Percentiles rank a stretch among this genome's conserved stretches.
These are phyloP conservation scores for Lepidocyrtoides sp. DNA, from an alignment of 2,888 invertebrate species.

Conservation along the genomic window DNA sequence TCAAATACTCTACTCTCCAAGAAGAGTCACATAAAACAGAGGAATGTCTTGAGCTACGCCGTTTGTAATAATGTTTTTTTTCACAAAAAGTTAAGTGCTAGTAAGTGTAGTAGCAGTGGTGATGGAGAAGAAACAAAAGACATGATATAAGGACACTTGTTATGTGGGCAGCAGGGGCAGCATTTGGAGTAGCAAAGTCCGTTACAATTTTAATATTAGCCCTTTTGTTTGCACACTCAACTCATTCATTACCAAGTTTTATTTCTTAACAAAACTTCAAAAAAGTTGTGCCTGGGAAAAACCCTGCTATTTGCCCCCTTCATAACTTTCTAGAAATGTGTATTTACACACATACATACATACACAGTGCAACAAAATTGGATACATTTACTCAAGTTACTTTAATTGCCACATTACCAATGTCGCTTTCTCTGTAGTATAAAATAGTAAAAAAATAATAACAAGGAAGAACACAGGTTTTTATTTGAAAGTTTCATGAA, in stretches of 20 bases:
- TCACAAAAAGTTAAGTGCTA: slow-evolving; percentile 5
- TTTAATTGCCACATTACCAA: slow-evolving; percentile 3
- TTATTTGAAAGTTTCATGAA: too few species aligned
- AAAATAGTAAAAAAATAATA: too few species aligned
- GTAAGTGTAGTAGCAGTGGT: too few species aligned
- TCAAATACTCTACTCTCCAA: background rate
- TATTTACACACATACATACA: background rate
- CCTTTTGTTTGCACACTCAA: background rate
- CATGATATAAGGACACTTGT: too few species aligned
- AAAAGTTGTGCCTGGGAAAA: background rate
- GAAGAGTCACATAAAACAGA: background rate
- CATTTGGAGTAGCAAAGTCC: background rate
- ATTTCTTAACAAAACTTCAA: slow-evolving; percentile 26
- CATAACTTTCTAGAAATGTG: background rate
- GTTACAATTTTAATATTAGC: slow-evolving; percentile 60
- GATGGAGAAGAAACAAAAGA: too few species aligned
- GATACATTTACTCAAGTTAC: background rate
- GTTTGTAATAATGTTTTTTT: background rate
- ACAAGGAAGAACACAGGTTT: too few species aligned
- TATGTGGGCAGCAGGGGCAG: background rate
- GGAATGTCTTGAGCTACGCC: background rate
- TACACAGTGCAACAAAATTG: background rate
- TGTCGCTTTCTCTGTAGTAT: too few species aligned
- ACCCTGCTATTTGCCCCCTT: background rate
- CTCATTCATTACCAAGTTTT: slow-evolving; percentile 66